Evolutionary conservation across 2,113 vertebrate species (phyloP).

Genomic region (Astur gentilis): DNA sequence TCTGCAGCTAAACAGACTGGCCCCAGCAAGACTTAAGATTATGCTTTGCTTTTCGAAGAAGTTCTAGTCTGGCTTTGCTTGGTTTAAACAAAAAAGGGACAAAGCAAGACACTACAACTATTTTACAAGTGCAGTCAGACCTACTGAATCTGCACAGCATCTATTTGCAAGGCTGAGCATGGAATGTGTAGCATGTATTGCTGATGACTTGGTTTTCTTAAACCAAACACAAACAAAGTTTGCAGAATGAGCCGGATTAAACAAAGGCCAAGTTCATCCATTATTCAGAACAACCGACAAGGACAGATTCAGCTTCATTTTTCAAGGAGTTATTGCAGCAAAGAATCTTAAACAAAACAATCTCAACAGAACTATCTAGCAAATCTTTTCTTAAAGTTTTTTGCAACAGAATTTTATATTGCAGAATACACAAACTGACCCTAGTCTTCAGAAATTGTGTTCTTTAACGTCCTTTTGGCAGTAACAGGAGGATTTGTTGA

Average conservation of each 20-base stretch:
- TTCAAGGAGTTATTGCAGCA: background rate
- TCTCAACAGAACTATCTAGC: background rate
- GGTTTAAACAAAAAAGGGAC: background rate
- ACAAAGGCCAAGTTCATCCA: background rate
- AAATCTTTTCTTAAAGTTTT: background rate
- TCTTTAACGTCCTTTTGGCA: background rate
- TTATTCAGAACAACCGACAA: background rate
- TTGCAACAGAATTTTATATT: background rate
- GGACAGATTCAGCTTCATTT: background rate
- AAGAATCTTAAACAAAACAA: background rate
- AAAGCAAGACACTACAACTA: background rate
- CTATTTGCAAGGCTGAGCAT: background rate
- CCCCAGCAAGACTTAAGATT: background rate
- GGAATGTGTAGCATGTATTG: background rate
- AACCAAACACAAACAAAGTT: background rate
- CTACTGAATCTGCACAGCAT: background rate
- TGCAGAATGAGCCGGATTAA: slow-evolving; percentile 2
- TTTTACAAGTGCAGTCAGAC: background rate
- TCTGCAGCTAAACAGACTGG: background rate
- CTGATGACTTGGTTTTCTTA: background rate
- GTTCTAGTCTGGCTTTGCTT: background rate
- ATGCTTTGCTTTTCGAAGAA: background rate
- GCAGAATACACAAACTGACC: background rate
- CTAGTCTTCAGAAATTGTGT: background rate
- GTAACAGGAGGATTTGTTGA: background rate